Base-by-base conservation (phyloP, 2,113 vertebrate species). In the Uria lomvia region DNA sequence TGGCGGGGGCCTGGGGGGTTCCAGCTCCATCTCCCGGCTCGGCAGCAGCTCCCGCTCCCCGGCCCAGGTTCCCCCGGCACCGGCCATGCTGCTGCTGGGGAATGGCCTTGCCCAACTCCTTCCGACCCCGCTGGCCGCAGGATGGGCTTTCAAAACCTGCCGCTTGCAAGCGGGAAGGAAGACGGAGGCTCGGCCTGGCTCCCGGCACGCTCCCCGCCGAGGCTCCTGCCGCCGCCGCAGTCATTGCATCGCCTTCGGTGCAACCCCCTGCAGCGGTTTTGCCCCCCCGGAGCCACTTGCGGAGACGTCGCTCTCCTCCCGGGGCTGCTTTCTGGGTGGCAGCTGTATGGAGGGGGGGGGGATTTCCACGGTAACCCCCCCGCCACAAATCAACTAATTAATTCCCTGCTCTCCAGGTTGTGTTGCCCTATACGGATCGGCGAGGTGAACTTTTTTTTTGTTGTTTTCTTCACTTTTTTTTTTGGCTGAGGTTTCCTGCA, bases 31-130 rank as follows among this genome's bases (percentile, higher is more conserved):
- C 49, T 56, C 67, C 88, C 0, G 13, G 29, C 2, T 2, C 4
- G 4, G 9, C 40, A 8, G 53, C 12, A 3, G 43, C 86, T 89
- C 78, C 76, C 5, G 2, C 14, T 24, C 38, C 73, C 27, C 6
- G 0, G 15, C 62, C 45, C 13, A 0, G 36, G 66, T 40, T 34
- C 18, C 12, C 30, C 19, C 2, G 2, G 45, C 1, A 2, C 22
- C 1, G 50, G 67, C 75, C 95, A 73, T 86, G 93, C 40, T 30
- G 0, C 24, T 0, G 6, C 26, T 0, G 5, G 79, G 36, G 36
- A 9, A 42, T 8, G 5, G 8, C 60, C 70, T 49, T 26, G 68
- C 47, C 6, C 79, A 29, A 6, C n/a, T 16, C 3, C 3, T 56
- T 24, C 88, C 43, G n/a, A 12, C 38, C 34, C 47, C 0, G 1